Base-by-base conservation (phyloP, 2,888 invertebrate genomes). In the Mechanitis messenoides region DNA sequence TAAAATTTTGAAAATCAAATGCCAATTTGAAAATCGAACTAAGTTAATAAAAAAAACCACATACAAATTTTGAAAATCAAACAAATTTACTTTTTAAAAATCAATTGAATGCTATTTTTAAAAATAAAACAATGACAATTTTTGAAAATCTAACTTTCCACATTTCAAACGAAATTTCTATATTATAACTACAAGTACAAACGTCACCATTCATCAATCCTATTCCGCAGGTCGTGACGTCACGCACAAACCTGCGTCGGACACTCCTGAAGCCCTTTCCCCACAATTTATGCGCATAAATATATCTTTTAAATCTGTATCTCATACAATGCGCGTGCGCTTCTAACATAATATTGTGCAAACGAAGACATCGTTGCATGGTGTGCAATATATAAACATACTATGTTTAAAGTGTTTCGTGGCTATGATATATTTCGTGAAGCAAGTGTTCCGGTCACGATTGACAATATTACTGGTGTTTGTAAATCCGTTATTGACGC, bases 391-490 rank as follows among this genome's bases (percentile, higher is more conserved):
- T 53, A 57, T 59, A 45, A 45, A 42, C 57, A 55, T 59, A 55
- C 60, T 62, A 59, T 58, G 67, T 67, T 58, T 70, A 69, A 71
- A 69, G 68, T 61, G 58, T 69, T 71, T 72, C 70, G 64, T 55
- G 74, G 76, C 75, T 72, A 70, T 72, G 77, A 75, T 77, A 77
- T 74, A 77, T 74, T 73, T 74, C 77, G 76, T 76, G 71, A 75
- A 67, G 76, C 81, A 79, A 78, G 79, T 80, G 79, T 76, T 64
- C 67, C 66, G 71, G 81, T 84, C 82, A 83, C 83, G 83, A 83
- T 66, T 68, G 65, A 50, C 67, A 71, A 70, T 72, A 73, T 70
- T 72, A 72, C 71, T 71, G 68, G 72, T 69, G 68, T 69, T 69
- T 71, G 67, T 65, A 59, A 59, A 20, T 45, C 56, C 31, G 62